phyloP scores from a whole-genome alignment of 2,113 vertebrate species.

The Sinocyclocheilus grahami region DNA sequence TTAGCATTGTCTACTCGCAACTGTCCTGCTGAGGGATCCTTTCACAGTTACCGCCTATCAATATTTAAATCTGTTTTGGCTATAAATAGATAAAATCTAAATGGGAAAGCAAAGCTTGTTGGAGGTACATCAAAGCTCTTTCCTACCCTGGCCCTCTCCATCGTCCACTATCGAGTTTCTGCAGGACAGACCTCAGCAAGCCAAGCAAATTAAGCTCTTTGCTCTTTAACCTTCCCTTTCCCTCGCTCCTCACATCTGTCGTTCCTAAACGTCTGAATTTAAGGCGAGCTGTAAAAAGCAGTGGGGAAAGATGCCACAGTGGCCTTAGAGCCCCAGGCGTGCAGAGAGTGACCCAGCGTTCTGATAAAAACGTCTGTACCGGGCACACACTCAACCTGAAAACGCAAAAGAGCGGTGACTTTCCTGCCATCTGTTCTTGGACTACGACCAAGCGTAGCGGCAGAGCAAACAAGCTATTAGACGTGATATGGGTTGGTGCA shows the following conservation, averaged over 20 bases:
- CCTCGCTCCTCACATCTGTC: slow-evolving; percentile 35
- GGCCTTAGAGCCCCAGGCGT: slow-evolving; percentile 9
- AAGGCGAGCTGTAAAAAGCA: slow-evolving; percentile 13
- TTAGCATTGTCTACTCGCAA: not conserved
- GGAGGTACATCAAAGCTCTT: slow-evolving; percentile 46
- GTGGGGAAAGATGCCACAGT: not conserved
- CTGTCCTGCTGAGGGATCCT: slow-evolving; percentile 4
- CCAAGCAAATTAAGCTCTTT: slow-evolving; percentile 35
- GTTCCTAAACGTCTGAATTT: slow-evolving; percentile 6
- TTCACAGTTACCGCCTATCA: slow-evolving; percentile 47
- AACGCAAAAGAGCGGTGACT: too few relatives aligned
- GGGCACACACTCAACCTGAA: slow-evolving; percentile 30
- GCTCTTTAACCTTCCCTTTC: slow-evolving; percentile 36
- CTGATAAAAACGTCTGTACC: not conserved
- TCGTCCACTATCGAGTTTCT: slow-evolving; percentile 38
- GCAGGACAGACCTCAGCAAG: slow-evolving; percentile 8
- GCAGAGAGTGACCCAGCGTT: slow-evolving; percentile 10
- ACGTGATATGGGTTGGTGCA: too few relatives aligned
- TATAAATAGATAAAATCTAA: slow-evolving; percentile 33
- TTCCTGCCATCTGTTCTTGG: too few relatives aligned
- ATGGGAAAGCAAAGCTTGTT: slow-evolving; percentile 18
- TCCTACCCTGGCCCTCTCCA: slow-evolving; percentile 19
- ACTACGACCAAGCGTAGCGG: too few relatives aligned
- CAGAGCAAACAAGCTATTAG: too few relatives aligned
- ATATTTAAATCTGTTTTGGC: slow-evolving; percentile 45